phyloP scores from a whole-genome alignment of 2,797 vertebrate species.

The Scolopax rusticola region DNA sequence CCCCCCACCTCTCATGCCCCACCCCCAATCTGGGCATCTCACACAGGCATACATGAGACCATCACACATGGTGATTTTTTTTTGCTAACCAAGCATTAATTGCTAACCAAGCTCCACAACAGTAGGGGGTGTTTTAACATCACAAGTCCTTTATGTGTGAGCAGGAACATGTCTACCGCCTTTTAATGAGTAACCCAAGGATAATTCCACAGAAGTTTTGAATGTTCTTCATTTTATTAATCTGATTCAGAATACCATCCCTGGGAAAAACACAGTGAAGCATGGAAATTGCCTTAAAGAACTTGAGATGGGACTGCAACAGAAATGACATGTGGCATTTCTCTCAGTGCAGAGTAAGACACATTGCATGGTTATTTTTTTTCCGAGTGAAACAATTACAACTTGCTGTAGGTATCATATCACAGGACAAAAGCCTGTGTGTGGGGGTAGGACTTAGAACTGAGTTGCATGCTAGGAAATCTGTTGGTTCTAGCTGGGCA shows the following conservation, averaged over 20 bases:
- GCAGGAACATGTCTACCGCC: background rate
- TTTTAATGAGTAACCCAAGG: background rate
- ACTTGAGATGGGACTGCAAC: conserved; percentile 12
- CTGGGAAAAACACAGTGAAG: conserved; percentile 41
- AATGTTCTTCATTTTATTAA: conserved; percentile 15
- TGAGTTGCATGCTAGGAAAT: background rate
- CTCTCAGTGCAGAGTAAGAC: conserved; percentile 11
- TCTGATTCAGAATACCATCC: conserved; percentile 12
- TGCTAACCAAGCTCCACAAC: background rate
- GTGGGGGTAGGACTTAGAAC: background rate
- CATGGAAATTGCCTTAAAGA: conserved; percentile 61
- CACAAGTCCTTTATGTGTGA: background rate
- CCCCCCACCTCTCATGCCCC: no score
- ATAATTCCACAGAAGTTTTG: background rate
- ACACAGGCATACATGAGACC: background rate
- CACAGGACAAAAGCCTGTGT: background rate
- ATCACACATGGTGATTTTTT: background rate
- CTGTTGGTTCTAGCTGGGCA: background rate
- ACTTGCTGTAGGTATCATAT: conserved; percentile 44
- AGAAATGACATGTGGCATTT: conserved; percentile 54
- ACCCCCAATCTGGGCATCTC: background rate
- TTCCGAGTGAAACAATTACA: conserved; percentile 40
- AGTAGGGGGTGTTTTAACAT: background rate
- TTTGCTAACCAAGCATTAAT: background rate
- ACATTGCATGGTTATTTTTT: conserved; percentile 15